Evolutionary conservation across 2,113 vertebrate species (phyloP).

Genomic region (Nerophis lumbriciformis): DNA sequence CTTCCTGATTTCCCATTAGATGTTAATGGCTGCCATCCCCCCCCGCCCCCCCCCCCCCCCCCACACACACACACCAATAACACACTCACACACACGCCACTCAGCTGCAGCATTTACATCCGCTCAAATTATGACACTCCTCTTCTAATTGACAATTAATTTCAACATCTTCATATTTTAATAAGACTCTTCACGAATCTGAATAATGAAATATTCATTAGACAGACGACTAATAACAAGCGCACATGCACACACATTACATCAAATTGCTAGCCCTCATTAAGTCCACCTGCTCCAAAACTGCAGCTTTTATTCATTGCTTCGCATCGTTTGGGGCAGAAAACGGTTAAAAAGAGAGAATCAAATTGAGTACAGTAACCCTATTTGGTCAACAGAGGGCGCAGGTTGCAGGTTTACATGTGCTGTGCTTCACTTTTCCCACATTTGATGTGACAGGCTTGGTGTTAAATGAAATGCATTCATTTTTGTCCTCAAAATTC

Average conservation of each 20-base stretch:
- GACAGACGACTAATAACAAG: slow-evolving; percentile 72
- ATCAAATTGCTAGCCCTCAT: slow-evolving; percentile 30
- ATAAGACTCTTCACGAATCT: slow-evolving; percentile 79
- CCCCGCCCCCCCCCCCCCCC: slow-evolving; percentile 1
- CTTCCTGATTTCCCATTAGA: slow-evolving; percentile 74
- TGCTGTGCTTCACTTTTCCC: neutral
- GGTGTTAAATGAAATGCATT: no score
- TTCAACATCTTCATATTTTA: slow-evolving; percentile 84
- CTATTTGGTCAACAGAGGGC: slow-evolving; percentile 64
- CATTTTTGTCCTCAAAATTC: no score
- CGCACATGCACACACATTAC: slow-evolving; percentile 22
- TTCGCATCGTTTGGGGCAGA: slow-evolving; percentile 2
- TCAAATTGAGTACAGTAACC: slow-evolving; percentile 22
- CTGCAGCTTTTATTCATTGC: neutral
- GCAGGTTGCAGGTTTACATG: slow-evolving; percentile 43
- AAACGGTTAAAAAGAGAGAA: slow-evolving; percentile 5
- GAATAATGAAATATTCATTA: slow-evolving; percentile 82
- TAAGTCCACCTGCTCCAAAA: slow-evolving; percentile 7
- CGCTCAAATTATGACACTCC: slow-evolving; percentile 79
- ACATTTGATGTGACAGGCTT: no score
- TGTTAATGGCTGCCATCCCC: slow-evolving; percentile 67
- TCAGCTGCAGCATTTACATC: slow-evolving; percentile 71
- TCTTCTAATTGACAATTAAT: slow-evolving; percentile 82
- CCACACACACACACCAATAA: slow-evolving; percentile 51
- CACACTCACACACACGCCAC: slow-evolving; percentile 35